Evolutionary conservation across 2,113 vertebrate genomes (phyloP).

Genomic region (Tringa solitaria): DNA sequence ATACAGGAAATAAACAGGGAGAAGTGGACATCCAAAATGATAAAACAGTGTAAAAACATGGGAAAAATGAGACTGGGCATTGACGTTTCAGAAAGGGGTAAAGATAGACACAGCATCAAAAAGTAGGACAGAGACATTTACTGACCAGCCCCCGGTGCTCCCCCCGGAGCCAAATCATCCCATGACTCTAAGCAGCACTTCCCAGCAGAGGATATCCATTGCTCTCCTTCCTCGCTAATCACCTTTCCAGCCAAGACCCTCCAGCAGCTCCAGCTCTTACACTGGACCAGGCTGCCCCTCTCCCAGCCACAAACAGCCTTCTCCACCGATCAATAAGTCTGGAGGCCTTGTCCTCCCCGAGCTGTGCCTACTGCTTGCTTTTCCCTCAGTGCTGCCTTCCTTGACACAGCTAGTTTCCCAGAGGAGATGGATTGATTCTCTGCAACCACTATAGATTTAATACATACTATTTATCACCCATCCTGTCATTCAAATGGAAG

Average conservation of each 20-base stretch:
- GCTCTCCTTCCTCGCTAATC: background rate
- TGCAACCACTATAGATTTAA: constrained; percentile 4
- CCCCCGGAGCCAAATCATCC: background rate
- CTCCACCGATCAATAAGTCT: background rate
- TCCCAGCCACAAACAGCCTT: background rate
- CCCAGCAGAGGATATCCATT: background rate
- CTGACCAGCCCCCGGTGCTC: rapidly evolving
- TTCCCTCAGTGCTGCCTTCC: background rate
- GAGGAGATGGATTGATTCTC: constrained; percentile 42
- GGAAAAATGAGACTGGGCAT: background rate
- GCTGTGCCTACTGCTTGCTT: background rate
- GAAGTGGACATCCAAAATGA: background rate
- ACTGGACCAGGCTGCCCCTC: background rate
- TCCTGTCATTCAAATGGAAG: background rate
- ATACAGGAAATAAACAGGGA: background rate
- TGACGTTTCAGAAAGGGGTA: background rate
- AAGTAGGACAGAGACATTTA: background rate
- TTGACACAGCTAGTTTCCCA: constrained; percentile 23
- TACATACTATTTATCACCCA: constrained; percentile 5
- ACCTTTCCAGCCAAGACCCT: background rate
- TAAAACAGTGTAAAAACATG: background rate
- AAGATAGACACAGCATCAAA: background rate
- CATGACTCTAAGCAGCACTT: rapidly evolving
- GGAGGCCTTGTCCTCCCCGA: background rate
- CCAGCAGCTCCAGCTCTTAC: background rate